Percentiles rank a stretch among this genome's conserved stretches.
Evolutionary conservation across 2,797 vertebrate genomes (phyloP).

Genomic region (Micropoecilia bifurca): DNA sequence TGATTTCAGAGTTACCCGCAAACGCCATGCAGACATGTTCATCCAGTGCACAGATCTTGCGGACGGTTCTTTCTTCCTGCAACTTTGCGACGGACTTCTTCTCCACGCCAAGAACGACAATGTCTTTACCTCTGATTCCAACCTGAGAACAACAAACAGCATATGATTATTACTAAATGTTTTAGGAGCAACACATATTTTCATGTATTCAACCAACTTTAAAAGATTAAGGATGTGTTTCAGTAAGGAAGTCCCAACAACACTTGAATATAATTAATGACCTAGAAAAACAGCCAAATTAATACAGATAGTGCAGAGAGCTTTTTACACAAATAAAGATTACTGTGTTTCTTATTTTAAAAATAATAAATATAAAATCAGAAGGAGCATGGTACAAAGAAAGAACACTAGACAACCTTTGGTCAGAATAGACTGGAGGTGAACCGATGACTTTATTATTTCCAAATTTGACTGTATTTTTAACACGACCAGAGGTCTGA

Average conservation of each 20-base stretch:
- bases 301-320: not conserved
- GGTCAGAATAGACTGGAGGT: not conserved
- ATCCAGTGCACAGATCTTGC: conserved; percentile 85
- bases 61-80: conserved; percentile 87
- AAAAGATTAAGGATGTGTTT: not conserved
- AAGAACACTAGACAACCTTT: not conserved
- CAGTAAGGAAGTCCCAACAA: not conserved
- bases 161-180: not conserved
- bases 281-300: not conserved
- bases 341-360: not conserved
- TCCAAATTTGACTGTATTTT: not conserved
- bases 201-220: not conserved
- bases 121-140: conserved; percentile 88
- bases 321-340: not conserved
- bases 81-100: conserved; percentile 88
- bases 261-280: not conserved
- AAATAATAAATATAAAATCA: not conserved
- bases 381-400: not conserved
- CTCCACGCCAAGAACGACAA: conserved; percentile 86
- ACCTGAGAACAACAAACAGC: conserved; percentile 61
- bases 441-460: not conserved
- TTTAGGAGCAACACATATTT: not conserved
- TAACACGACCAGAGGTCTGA: not conserved
- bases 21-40: conserved; percentile 90
- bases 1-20: conserved; percentile 75